phyloP scores from a whole-genome alignment of 2,888 invertebrate species.

The Xestobium rufovillosum region DNA sequence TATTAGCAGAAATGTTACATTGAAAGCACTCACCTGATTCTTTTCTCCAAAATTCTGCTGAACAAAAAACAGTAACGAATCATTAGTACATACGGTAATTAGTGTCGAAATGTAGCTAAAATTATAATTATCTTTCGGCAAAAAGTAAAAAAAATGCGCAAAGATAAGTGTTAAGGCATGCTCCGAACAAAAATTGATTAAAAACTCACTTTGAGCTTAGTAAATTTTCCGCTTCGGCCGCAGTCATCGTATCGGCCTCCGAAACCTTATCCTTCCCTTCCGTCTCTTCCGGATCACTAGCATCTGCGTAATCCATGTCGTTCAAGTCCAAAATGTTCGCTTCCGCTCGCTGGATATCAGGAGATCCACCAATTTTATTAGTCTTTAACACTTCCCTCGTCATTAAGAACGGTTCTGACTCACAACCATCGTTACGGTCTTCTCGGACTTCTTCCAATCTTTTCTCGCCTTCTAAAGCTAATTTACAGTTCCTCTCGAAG shows the following conservation, averaged over 20 bases:
- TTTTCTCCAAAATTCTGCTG: constrained; percentile 74
- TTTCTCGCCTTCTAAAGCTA: background rate
- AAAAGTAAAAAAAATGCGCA: no score
- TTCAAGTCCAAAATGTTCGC: constrained; percentile 51
- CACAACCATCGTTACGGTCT: constrained; percentile 22
- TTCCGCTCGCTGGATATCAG: constrained; percentile 39
- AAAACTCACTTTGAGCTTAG: constrained; percentile 70
- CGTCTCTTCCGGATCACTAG: constrained; percentile 44
- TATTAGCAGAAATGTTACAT: no score
- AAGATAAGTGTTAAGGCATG: no score
- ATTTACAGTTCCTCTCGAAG: constrained; percentile 23
- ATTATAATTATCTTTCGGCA: no score
- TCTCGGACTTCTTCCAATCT: no score
- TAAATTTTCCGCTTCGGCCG: constrained; percentile 80
- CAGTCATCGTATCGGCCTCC: constrained; percentile 62
- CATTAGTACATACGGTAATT: constrained; percentile 20
- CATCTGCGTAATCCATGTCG: constrained; percentile 52
- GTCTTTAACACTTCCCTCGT: constrained; percentile 31
- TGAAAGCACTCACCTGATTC: constrained; percentile 62
- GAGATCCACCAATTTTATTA: constrained; percentile 24
- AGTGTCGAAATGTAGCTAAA: background rate
- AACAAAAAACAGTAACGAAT: constrained; percentile 47
- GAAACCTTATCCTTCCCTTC: constrained; percentile 34
- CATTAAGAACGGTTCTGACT: constrained; percentile 35
- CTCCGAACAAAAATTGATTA: no score